phyloP scores from a whole-genome alignment of 2,113 vertebrate genomes.

The Phaethon lepturus region DNA sequence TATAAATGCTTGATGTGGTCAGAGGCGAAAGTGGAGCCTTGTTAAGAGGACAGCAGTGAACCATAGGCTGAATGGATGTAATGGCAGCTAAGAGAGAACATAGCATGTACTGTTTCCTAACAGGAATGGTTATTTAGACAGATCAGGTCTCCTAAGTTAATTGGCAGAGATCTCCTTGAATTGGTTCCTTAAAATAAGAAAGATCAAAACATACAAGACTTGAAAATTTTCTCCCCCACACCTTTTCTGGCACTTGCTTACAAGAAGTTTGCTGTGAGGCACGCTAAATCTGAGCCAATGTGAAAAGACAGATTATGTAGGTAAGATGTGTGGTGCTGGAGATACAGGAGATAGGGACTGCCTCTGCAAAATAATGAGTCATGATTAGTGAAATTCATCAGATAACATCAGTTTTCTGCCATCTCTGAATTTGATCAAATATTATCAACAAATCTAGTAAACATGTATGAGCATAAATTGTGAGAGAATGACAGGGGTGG shows the following conservation, averaged over 20 bases:
- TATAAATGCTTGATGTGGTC: not conserved
- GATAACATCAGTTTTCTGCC: not conserved
- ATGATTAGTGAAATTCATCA: not conserved
- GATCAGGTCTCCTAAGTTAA: not conserved
- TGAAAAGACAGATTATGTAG: not conserved
- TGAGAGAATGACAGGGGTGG: too few species aligned
- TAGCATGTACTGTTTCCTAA: not conserved
- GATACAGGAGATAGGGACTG: not conserved
- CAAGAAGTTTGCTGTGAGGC: not conserved
- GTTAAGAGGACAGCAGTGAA: not conserved
- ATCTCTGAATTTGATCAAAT: not conserved
- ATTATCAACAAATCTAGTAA: not conserved
- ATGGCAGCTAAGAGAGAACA: not conserved
- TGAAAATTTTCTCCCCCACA: not conserved
- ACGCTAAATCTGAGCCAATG: not conserved
- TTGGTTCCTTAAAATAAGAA: not conserved
- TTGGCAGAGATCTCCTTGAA: not conserved
- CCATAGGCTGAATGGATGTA: not conserved
- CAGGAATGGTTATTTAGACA: not conserved
- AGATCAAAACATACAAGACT: not conserved
- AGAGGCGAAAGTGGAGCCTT: not conserved
- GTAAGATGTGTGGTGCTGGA: not conserved
- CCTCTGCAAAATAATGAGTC: not conserved
- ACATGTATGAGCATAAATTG: not conserved
- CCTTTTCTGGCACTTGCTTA: not conserved